Percentiles rank a stretch among this genome's conserved stretches.
Conservation (phyloP, 2,113 vertebrate genomes). For the Catharus bicknelli region DNA sequence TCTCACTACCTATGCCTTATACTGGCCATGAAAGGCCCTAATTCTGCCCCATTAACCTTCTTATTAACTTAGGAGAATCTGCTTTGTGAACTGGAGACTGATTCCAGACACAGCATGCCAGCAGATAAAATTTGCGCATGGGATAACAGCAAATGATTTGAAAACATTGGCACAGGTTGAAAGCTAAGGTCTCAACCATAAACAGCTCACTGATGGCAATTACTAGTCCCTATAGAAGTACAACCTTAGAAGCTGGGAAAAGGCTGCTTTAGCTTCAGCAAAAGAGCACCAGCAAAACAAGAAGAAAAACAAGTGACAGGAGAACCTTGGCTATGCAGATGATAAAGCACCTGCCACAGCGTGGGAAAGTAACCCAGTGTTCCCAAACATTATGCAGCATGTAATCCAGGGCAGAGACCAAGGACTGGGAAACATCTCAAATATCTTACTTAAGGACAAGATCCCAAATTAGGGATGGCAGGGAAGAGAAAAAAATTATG, state of each 20-base stretch:
- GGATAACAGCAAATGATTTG: neutral
- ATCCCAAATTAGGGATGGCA: neutral
- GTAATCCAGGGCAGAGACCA: neutral
- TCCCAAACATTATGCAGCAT: neutral
- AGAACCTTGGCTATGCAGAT: neutral
- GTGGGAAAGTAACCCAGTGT: neutral
- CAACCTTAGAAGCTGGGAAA: neutral
- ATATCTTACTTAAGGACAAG: neutral
- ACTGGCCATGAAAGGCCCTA: neutral
- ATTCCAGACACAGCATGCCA: neutral
- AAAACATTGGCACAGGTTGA: neutral
- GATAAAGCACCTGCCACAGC: neutral
- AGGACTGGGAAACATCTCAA: neutral
- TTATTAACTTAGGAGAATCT: neutral
- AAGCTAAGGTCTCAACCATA: neutral
- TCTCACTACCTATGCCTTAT: neutral
- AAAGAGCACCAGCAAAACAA: neutral
- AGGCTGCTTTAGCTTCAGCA: neutral
- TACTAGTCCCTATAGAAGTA: neutral
- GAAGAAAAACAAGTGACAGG: neutral
- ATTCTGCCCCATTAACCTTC: neutral
- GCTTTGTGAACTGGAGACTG: neutral
- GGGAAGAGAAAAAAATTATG: neutral
- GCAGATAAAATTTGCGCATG: neutral
- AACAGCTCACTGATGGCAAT: neutral